Evolutionary conservation across 2,797 vertebrate species (phyloP), one percentile per base, ranked within the genome.

Genomic region (Xiphophorus birchmanni): DNA sequence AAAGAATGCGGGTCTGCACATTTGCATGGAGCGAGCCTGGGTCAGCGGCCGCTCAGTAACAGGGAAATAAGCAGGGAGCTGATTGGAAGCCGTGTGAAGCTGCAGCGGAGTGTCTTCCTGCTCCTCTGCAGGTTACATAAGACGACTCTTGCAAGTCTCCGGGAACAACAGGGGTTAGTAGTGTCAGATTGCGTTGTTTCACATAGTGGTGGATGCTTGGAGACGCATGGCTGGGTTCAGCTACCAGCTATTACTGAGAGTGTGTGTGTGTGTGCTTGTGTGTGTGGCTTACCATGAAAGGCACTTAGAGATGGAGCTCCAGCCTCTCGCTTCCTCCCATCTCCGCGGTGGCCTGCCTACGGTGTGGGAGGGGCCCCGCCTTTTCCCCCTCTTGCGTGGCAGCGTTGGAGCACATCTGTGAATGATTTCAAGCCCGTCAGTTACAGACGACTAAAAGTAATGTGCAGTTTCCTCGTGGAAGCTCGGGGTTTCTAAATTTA

Each of bases 141-240:
- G 76, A 85, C 45, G 80, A 73, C 78, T 90, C 87, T 94, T 88
- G 69, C 72, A 54, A 80, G 84, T 75, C 82, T 60, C 50, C 73
- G 79, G 76, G 82, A 92, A 91, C 83, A 91, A 83, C 89, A 83
- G 82, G 83, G 91, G 90, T 93, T 92, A 90, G 80, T 76, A 89
- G 86, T 89, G 90, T 93, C 91, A 89, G 91, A 91, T 94, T 89
- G 84, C 91, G 91, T 89, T 87, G 89, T 90, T 94, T 91, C 90
- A 87, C 90, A 88, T 91, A 82, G 86, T 83, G 74, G 81, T 87
- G 84, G 90, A 91, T 88, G 90, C 85, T 93, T 90, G 85, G 90
- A 86, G 87, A 94, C 74, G 85, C 93, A 89, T 93, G 93, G 88
- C 87, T 92, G 81, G 82, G 82, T 92, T 90, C 88, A 52, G 91